These are phyloP conservation scores for Prietella phreatophila DNA, from an alignment of 2,113 vertebrate species.

Conservation along the genomic window DNA sequence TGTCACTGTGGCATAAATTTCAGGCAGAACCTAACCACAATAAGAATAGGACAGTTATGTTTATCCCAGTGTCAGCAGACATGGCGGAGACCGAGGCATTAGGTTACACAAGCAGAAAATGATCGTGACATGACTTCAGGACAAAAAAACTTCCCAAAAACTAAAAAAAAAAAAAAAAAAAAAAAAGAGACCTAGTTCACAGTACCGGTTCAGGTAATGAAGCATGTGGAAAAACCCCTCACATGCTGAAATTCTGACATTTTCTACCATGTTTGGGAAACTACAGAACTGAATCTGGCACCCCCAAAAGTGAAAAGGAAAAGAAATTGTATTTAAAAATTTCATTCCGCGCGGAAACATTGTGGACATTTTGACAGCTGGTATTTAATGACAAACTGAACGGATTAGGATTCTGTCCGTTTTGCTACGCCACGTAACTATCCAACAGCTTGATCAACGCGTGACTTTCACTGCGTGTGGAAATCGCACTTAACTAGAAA, in stretches of 20 bases:
- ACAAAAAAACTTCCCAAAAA: neutral
- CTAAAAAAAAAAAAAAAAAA: no score
- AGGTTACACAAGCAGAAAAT: neutral
- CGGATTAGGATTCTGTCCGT: neutral
- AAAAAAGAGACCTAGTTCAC: neutral
- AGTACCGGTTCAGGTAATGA: neutral
- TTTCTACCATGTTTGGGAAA: neutral
- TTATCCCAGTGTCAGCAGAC: conserved; percentile 16
- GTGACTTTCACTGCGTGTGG: neutral
- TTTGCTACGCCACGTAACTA: neutral
- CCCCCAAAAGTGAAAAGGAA: no score
- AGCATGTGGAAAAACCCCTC: neutral
- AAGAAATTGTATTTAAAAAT: neutral
- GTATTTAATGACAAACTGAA: neutral
- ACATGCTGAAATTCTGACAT: neutral
- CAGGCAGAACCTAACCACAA: neutral
- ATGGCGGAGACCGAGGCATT: neutral
- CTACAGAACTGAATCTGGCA: neutral
- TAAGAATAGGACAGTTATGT: neutral
- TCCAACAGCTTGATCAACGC: neutral
- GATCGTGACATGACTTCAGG: neutral
- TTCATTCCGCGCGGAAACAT: neutral
- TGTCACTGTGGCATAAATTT: neutral
- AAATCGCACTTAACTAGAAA: neutral
- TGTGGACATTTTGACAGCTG: neutral